Conservation (phyloP, 1,140 invertebrate genomes). For the Pogonognathellus flavescens region DNA sequence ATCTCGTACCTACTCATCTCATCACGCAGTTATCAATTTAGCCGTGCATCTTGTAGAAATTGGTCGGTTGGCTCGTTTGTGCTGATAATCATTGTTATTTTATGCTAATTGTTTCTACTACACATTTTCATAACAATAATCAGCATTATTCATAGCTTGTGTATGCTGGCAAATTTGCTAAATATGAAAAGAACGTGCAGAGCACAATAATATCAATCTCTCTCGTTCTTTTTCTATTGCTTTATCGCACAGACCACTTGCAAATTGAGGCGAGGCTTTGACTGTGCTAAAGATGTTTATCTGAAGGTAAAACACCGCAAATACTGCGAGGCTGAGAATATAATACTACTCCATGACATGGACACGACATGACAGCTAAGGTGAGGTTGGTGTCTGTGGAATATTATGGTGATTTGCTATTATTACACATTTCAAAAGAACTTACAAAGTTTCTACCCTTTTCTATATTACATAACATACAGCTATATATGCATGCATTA, state of each 20-base stretch:
- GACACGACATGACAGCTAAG: constrained; percentile 29
- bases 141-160: neutral
- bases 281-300: constrained; percentile 3
- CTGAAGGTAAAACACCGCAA: neutral
- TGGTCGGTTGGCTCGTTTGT: constrained; percentile 1
- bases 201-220: constrained; percentile 13
- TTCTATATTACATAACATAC: too few species aligned
- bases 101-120: neutral
- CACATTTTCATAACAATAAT: neutral
- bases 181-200: constrained; percentile 19
- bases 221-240: neutral
- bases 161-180: constrained; percentile 1
- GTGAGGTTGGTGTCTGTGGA: neutral
- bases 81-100: neutral
- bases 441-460: too few species aligned
- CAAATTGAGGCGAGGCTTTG: constrained; percentile 12
- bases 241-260: neutral
- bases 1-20: too few species aligned
- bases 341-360: neutral
- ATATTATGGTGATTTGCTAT: too few species aligned
- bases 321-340: constrained; percentile 8
- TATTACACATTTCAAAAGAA: too few species aligned
- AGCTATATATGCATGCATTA: too few species aligned
- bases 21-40: too few species aligned
- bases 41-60: too few species aligned